Base-by-base conservation (phyloP, 2,797 vertebrate species). In the Pseudotriccus pelzelni region DNA sequence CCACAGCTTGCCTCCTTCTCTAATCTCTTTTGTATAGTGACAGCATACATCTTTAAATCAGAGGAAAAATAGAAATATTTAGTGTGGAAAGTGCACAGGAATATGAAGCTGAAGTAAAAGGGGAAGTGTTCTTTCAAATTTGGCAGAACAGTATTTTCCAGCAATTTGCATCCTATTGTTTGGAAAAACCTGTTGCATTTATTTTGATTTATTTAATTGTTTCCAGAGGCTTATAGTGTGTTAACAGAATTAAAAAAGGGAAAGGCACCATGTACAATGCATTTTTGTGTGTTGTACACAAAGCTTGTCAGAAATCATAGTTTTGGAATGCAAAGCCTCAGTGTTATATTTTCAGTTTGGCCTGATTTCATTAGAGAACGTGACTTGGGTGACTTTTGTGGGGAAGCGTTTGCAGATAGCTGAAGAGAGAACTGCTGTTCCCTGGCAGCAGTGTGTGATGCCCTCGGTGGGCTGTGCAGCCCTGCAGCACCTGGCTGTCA, bases 381-480 rank as follows among this genome's bases (percentile, higher is more conserved):
- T 4, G 55, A 21, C 36, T 46, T 10, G 0, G 15, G 47, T 20
- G 47, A 19, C 76, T 58, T 50, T 4, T 12, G 12, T 52, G 11
- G 27, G n/a, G n/a, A 18, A 13, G 39, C 1, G 0, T 76, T 49
- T 43, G 14, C 4, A 5, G n/a, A 21, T 28, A 8, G 2, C 2
- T 23, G 66, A 18, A 20, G 73, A 32, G 76, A 44, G 58, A 68
- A 22, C 8, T 44, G 32, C 49, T 56, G 37, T 24, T 76, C 23
- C 36, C 18, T 10, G 1, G 2, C 8, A 37, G 28, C 22, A 0
- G 0, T 4, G 4, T 0, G 1, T 6, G 47, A 3, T 47, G 32
- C 32, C 20, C n/a, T 21, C 4, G 25, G 37, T 16, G 47, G 47
- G 44, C 25, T 32, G 36, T 41, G 66, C 70, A 21, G 62, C 23